Percentiles rank a stretch among this genome's conserved stretches.
Conservation (phyloP, 2,888 invertebrate genomes). For the Cheilosia vernalis region DNA sequence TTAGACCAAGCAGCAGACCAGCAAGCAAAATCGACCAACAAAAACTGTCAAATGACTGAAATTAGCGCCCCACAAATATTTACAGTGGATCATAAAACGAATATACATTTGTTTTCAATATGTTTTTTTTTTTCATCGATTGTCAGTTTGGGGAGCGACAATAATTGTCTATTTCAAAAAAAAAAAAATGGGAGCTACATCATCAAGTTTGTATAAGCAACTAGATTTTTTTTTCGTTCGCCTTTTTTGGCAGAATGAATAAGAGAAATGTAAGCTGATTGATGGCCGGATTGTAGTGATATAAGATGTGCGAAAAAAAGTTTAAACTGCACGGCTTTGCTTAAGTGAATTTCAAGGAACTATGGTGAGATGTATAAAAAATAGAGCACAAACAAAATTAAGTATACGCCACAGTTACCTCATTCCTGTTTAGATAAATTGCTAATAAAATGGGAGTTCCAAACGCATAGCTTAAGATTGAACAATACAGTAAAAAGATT, state of each 20-base stretch:
- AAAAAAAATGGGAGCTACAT: neutral
- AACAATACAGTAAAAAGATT: no score
- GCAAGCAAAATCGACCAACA: constrained; percentile 11
- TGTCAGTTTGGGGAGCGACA: neutral
- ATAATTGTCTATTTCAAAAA: neutral
- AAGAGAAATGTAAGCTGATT: neutral
- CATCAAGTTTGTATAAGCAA: constrained; percentile 1
- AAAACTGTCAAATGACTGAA: constrained; percentile 69
- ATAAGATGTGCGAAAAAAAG: neutral
- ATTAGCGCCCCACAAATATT: constrained; percentile 66
- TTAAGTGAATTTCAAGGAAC: neutral
- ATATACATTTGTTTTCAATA: constrained; percentile 22
- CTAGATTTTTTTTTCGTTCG: neutral
- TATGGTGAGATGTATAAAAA: no score
- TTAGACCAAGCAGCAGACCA: constrained; percentile 53
- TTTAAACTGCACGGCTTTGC: neutral
- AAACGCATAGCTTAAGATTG: no score
- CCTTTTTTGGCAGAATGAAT: neutral
- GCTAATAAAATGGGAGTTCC: no score
- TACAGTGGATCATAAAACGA: constrained; percentile 49
- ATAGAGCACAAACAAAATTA: no score
- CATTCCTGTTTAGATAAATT: no score
- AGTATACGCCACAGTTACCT: no score
- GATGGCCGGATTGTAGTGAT: neutral
- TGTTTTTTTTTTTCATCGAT: constrained; percentile 2